Base-by-base conservation (phyloP, 2,113 vertebrate species). In the Podocnemis expansa region DNA sequence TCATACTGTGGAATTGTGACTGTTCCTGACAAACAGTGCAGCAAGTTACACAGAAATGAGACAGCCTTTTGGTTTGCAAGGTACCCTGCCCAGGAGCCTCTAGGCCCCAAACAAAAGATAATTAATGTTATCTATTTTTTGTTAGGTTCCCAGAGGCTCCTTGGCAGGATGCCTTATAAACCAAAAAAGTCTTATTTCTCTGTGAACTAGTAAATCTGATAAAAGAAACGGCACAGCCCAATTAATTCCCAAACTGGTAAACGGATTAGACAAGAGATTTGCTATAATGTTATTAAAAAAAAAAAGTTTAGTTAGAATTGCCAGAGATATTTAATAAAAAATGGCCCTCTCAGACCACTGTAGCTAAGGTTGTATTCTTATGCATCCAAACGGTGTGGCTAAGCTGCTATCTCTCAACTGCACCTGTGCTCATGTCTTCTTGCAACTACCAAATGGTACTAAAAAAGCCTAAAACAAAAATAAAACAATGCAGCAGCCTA, bases 1-100 rank as follows among this genome's bases (percentile, higher is more conserved):
- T 43, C 52, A 56, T 49, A 58, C 25, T 76, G 4, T 41, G 89
- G n/a, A 86, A 49, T 85, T 80, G 84, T 63, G 43, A 83, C 29
- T 82, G 2, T 67, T 84, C 85, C 51, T 83, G 76, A n/a, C 55
- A 94, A 89, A 12, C 2, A n/a, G 27, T 58, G 2, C 4, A 76
- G 49, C n/a, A 91, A 43, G 51, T 84, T 41, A 93, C 22, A 81
- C 19, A 82, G 80, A 91, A 85, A 92, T 87, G 80, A 92, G 80
- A 51, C 52, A 7, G 78, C 19, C 90, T 88, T 90, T 80, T 41
- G 0, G n/a, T 55, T 83, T 75, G 41, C 60, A 73, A 22, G 85
- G 31, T n/a, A 91, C 1, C 11, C 52, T 49, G 21, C 34, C 43
- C 93, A 84, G 83, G 88, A 90, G 7, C 45, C 21, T 82, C 17